Base-by-base conservation (phyloP, 2,113 vertebrate genomes). In the Urocolius indicus region DNA sequence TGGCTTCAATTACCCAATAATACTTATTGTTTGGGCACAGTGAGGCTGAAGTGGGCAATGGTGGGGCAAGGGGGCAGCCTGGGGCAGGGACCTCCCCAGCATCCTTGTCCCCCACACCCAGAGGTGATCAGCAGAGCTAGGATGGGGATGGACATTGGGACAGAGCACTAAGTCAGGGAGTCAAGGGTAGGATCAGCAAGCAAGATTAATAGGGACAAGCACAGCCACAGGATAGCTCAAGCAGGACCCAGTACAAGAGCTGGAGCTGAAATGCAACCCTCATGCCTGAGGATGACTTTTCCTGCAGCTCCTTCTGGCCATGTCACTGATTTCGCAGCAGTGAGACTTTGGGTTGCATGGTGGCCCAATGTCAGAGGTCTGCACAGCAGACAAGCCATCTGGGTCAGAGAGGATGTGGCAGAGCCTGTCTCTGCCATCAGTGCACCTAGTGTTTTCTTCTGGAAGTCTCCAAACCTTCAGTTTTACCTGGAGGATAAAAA, bases 321-420 rank as follows among this genome's bases (percentile, higher is more conserved):
- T 4, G 1, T 3, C 7, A 0, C 80, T 68, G 29, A 41, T 84
- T 43, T 80, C 26, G 22, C 46, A 63, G 55, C 59, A 30, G 3
- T 9, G 27, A 74, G 17, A 62, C 22, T 2, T 1, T 45, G n/a
- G 27, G 27, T 13, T 43, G 20, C 16, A 5, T 2, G 8, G 54
- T 17, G 30, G 17, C 11, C 21, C 6, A 0, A 0, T 17, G 34
- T 22, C 51, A 84, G 36, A 81, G 12, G 32, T 41, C 21, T 29
- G 15, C 15, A 24, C 62, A 52, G 27, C n/a, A 75, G 24, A 11
- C 34, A 77, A 73, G 51, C 17, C 27, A 63, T 10, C 16, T 5
- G 1, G 12, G 18, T 54, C 1, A 1, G 13, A 72, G 20, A 54
- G 24, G 51, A 43, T 5, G 0, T 41, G 21, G 17, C 66, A 87